Base-by-base conservation (phyloP, 2,888 invertebrate species). In the Therioaphis trifolii region DNA sequence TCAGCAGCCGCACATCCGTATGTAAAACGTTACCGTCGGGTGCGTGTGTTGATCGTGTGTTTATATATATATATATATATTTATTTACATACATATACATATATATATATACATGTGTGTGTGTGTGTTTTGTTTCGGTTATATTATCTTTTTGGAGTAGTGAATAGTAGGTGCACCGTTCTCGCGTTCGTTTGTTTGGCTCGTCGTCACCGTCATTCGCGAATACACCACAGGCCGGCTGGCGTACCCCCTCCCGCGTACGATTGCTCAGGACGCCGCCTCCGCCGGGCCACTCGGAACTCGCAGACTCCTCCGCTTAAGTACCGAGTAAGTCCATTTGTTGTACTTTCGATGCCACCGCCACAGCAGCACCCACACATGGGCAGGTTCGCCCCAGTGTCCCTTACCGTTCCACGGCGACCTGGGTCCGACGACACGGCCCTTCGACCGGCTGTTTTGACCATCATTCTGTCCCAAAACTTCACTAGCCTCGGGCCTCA, bases 91-190 rank as follows among this genome's bases (percentile, higher is more conserved):
- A 24, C 9, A 15, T 24, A 21, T 14, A 40, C 12, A 21, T 68
- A n/a, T n/a, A 35, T 35, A 5, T 35, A 35, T 35, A n/a, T 68
- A 40, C 27, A 29, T 63, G 63, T 27, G 18, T 63, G 63, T 27
- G 63, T 68, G 61, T 27, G 40, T 68, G 40, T n/a, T 68, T n/a
- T 29, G 72, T 58, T 40, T 43, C 75, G 58, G 58, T 58, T 43
- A 46, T 61, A 58, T 21, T 21, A 21, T 21, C 11, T 61, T 58
- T 72, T 52, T n/a, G 11, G 43, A 58, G 43, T 61, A 61, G n/a
- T 61, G 12, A 5, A 35, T 35, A 35, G 7, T 35, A 35, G 9
- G 49, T 29, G 49, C 27, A 12, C 43, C 58, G 75, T 58, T 21
- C 40, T 55, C 11, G 21, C 27, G 52, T 72, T 12, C 12, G 58